phyloP scores from a whole-genome alignment of 2,888 invertebrate genomes.

The Schizotus pectinicornis region DNA sequence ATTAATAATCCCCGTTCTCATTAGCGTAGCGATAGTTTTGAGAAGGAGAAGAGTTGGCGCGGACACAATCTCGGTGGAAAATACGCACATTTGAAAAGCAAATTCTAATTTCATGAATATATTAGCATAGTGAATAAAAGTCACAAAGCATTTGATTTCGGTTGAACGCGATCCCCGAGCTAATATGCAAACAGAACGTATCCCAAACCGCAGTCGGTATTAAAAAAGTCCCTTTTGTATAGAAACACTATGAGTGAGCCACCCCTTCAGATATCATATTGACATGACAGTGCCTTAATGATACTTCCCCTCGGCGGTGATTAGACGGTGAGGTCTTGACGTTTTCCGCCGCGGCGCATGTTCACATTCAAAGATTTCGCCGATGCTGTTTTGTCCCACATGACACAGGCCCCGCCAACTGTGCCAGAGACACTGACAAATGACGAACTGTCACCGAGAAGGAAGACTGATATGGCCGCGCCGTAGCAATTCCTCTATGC shows the following conservation, averaged over 20 bases:
- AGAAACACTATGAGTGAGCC: constrained; percentile 53
- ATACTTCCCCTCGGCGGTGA: constrained; percentile 55
- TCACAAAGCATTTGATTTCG: constrained; percentile 55
- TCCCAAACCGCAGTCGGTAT: constrained; percentile 57
- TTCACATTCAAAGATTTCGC: constrained; percentile 54
- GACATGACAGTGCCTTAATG: constrained; percentile 62
- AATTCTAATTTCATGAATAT: constrained; percentile 58
- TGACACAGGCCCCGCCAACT: constrained; percentile 60
- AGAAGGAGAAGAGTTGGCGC: constrained; percentile 14
- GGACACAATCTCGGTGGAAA: constrained; percentile 24
- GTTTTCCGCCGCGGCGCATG: constrained; percentile 4
- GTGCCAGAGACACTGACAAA: constrained; percentile 62
- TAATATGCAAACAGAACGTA: constrained; percentile 56
- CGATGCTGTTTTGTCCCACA: constrained; percentile 61
- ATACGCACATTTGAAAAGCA: constrained; percentile 43
- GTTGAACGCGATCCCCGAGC: constrained; percentile 52
- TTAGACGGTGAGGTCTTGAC: constrained; percentile 50
- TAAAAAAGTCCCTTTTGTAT: constrained; percentile 58
- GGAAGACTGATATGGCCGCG: constrained; percentile 62
- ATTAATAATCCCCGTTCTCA: constrained; percentile 36
- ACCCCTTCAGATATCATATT: constrained; percentile 60
- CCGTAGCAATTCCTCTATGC: constrained; percentile 57
- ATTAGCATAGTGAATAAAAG: constrained; percentile 56
- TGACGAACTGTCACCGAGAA: constrained; percentile 63
- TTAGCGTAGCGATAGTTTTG: constrained; percentile 8